phyloP scores from a whole-genome alignment of 2,797 vertebrate species.

The Sternotherus odoratus region DNA sequence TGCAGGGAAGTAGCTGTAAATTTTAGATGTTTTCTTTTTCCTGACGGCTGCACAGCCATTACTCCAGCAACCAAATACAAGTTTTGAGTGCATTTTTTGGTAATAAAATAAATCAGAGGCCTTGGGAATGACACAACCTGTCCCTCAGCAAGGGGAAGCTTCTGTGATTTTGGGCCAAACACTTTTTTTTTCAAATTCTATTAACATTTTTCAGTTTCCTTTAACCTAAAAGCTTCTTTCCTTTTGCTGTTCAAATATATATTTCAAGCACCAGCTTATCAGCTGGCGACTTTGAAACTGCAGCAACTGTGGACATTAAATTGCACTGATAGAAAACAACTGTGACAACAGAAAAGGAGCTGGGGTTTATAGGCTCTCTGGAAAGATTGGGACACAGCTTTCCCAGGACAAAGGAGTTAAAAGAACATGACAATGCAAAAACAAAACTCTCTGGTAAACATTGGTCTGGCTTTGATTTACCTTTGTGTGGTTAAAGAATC shows the following conservation, averaged over 20 bases:
- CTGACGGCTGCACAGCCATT: background rate
- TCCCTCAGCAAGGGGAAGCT: constrained; percentile 1
- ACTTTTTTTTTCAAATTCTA: background rate
- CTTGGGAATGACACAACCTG: background rate
- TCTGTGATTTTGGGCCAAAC: constrained; percentile 27
- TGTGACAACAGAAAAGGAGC: constrained; percentile 49
- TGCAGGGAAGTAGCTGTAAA: background rate
- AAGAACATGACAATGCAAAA: constrained; percentile 49
- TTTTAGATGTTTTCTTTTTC: background rate
- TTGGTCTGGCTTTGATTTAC: constrained; percentile 43
- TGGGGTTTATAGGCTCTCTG: constrained; percentile 25
- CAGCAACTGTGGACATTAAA: constrained; percentile 44
- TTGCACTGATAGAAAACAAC: constrained; percentile 52
- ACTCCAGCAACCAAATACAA: background rate
- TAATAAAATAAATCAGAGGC: constrained; percentile 25
- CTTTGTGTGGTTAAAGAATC: background rate
- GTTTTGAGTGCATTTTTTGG: background rate
- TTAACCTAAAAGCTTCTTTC: constrained; percentile 35
- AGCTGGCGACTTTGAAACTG: constrained; percentile 48
- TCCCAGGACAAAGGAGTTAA: constrained; percentile 43
- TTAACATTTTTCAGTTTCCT: constrained; percentile 36
- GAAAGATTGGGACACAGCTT: constrained; percentile 43
- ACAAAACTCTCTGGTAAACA: constrained; percentile 11
- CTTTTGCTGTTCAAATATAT: constrained; percentile 14
- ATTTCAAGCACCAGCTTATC: constrained; percentile 47